These are phyloP conservation scores for Pogonus chalceus DNA, from an alignment of 1,140 invertebrate genomes.

Conservation along the genomic window DNA sequence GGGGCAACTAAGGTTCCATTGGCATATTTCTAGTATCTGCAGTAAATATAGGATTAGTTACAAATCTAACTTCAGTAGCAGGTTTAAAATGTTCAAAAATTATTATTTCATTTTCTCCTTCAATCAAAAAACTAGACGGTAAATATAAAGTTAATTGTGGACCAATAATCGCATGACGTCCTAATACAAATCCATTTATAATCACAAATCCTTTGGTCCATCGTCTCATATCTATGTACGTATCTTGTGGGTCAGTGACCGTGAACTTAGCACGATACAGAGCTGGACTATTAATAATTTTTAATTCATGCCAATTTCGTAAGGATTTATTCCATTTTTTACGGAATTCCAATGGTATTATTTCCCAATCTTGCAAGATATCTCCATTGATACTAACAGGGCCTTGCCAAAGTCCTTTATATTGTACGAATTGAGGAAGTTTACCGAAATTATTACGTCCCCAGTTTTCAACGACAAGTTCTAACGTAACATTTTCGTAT, in stretches of 20 bases:
- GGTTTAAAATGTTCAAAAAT: constrained; percentile 32
- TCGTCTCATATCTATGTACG: constrained; percentile 34
- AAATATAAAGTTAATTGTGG: constrained; percentile 49
- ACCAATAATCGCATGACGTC: constrained; percentile 44
- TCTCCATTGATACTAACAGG: constrained; percentile 35
- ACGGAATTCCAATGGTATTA: constrained; percentile 43
- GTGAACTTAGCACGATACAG: constrained; percentile 25
- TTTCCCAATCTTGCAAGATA: constrained; percentile 36
- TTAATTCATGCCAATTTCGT: constrained; percentile 15
- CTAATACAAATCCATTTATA: constrained; percentile 54
- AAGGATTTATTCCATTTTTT: constrained; percentile 30
- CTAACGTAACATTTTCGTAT: constrained; percentile 26
- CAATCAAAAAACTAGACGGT: constrained; percentile 43
- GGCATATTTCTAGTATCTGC: too few relatives aligned
- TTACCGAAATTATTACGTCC: constrained; percentile 44
- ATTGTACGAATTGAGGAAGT: constrained; percentile 35
- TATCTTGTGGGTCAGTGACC: constrained; percentile 23
- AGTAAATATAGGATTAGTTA: constrained; percentile 20
- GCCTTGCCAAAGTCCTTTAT: constrained; percentile 42
- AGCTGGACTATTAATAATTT: constrained; percentile 21
- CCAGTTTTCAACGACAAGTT: constrained; percentile 47
- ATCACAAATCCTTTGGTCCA: constrained; percentile 51
- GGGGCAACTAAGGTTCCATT: too few relatives aligned
- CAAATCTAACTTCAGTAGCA: constrained; percentile 18
- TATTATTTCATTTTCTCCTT: constrained; percentile 39